Base-by-base conservation (phyloP, 2,888 invertebrate genomes). In the Abrostola tripartita region DNA sequence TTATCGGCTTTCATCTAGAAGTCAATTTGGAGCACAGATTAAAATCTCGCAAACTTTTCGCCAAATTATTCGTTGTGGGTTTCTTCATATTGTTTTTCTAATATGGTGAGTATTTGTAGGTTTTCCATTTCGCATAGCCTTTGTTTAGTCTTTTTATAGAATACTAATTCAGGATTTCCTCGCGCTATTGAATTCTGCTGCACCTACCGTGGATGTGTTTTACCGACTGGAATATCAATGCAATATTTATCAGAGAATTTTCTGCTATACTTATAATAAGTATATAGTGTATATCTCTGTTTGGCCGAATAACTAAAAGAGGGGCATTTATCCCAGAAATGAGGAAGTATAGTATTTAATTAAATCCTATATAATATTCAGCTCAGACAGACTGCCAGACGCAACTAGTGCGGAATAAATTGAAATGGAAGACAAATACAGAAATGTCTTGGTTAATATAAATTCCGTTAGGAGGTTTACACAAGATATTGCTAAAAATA, bases 1-100 rank as follows among this genome's bases (percentile, higher is more conserved):
- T 69, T 68, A 70, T 66, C 57, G 60, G 51, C 44, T 60, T 59
- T 56, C 52, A 69, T 75, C 50, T 76, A 49, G 10, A 47, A 71
- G 36, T 61, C 79, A 66, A 81, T 74, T 76, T 70, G 50, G 67
- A 56, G 56, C 57, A 54, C 57, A 71, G 75, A 81, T 79, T 77
- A 70, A 70, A 76, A 74, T 68, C 65, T 74, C 63, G 44, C 40
- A 8, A 71, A 75, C n/a, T 51, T 71, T 75, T 38, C 52, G 37
- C 47, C 24, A 35, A 60, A 52, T 76, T 61, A 59, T 61, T 41
- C 14, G 10, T 11, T 11, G 52, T 47, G 40, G 49, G 42, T 41
- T 61, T 44, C 41, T 47, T 1, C 14, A 37, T 10, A 59, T 44
- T 53, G 51, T 52, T 56, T 55, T 42, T 24, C 40, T 50, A 42